Percentiles rank a stretch among this genome's conserved stretches.
phyloP scores from a whole-genome alignment of 2,888 invertebrate genomes.

The Morpho deidamia region DNA sequence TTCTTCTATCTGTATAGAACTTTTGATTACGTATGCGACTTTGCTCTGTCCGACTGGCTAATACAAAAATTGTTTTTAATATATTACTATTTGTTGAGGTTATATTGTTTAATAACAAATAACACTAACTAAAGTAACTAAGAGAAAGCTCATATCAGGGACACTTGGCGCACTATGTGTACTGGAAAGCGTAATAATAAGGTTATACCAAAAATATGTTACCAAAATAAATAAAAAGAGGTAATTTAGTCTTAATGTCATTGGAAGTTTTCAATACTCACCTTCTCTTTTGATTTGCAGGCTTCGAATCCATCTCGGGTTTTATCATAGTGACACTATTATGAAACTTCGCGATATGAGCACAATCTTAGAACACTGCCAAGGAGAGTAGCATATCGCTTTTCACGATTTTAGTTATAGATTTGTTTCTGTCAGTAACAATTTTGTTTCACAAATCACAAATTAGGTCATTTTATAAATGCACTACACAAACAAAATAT shows the following conservation, averaged over 20 bases:
- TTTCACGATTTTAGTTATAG: constrained; percentile 45
- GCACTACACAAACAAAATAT: constrained; percentile 60
- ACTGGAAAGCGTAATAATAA: constrained; percentile 21
- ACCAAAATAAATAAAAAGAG: not conserved
- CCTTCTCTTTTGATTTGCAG: constrained; percentile 85
- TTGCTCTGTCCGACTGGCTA: too few species aligned
- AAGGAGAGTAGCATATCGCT: constrained; percentile 77
- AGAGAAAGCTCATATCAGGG: constrained; percentile 29
- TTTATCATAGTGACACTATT: constrained; percentile 55
- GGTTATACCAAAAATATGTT: constrained; percentile 10
- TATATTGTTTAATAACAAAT: not conserved
- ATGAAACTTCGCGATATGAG: constrained; percentile 69
- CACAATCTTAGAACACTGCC: constrained; percentile 79
- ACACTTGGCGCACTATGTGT: constrained; percentile 16
- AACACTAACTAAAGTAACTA: not conserved
- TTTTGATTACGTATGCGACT: too few species aligned
- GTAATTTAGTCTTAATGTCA: not conserved
- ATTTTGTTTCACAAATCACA: constrained; percentile 41
- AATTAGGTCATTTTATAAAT: constrained; percentile 69
- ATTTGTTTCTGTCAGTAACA: constrained; percentile 36
- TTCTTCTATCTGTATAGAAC: too few species aligned
- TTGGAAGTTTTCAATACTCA: constrained; percentile 45
- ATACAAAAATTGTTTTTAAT: too few species aligned
- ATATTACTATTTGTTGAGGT: too few species aligned
- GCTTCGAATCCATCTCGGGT: constrained; percentile 69